Percentiles rank a stretch among this genome's conserved stretches.
Conservation (phyloP, 2,113 vertebrate species). For the Daboia siamensis region DNA sequence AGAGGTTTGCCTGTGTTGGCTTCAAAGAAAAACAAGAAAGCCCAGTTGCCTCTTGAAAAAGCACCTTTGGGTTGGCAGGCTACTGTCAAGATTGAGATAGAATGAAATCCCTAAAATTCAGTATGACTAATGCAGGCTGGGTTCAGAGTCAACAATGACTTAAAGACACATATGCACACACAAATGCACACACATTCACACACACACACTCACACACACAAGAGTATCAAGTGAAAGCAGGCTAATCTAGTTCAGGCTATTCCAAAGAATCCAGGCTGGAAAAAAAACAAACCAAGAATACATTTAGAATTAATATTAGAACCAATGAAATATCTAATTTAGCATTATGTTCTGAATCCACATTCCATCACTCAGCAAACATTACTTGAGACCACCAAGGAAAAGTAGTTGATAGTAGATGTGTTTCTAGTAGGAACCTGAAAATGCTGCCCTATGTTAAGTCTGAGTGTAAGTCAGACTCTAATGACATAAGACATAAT, state of each 20-base stretch:
- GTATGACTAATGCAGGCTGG: too few species aligned
- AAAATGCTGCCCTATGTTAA: neutral
- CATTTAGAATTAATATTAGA: neutral
- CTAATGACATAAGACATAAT: neutral
- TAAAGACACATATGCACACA: neutral
- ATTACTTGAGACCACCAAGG: neutral
- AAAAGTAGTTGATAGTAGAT: neutral
- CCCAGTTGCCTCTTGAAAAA: too few species aligned
- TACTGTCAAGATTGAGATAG: neutral
- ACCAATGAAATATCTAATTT: neutral
- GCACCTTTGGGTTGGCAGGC: neutral
- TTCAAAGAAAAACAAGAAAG: neutral
- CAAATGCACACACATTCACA: too few species aligned
- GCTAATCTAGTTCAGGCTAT: neutral
- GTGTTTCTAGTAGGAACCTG: neutral
- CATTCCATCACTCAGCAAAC: neutral
- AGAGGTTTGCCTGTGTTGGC: neutral
- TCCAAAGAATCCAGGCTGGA: neutral
- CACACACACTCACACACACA: neutral
- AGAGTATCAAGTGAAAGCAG: neutral
- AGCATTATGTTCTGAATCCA: neutral
- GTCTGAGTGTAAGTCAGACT: neutral
- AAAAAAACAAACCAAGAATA: neutral
- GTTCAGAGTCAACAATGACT: neutral
- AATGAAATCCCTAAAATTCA: too few species aligned